Percentiles rank a stretch among this genome's conserved stretches.
Conservation (phyloP, 2,797 vertebrate genomes). For the Paguma larvata region DNA sequence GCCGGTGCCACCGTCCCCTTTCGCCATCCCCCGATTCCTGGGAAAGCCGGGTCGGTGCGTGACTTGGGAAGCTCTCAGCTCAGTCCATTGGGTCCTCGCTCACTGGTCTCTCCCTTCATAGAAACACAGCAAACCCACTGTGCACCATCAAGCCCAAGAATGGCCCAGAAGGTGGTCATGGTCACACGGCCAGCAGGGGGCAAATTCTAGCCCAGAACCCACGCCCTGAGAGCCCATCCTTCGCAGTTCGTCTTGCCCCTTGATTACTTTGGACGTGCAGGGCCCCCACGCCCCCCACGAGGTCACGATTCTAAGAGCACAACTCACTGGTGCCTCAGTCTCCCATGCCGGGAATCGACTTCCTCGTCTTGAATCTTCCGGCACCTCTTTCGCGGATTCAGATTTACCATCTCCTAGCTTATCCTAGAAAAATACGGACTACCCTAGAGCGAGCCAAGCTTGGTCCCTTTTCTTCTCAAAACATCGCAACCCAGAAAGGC, state of each 20-base stretch:
- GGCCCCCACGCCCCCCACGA: background rate
- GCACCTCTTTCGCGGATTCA: background rate
- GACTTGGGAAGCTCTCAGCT: background rate
- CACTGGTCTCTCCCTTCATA: background rate
- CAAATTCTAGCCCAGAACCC: background rate
- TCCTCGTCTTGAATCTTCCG: background rate
- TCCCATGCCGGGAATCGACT: background rate
- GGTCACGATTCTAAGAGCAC: background rate
- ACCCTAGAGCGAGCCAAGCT: background rate
- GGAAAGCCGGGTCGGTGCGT: background rate
- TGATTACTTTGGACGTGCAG: background rate
- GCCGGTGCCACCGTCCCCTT: background rate
- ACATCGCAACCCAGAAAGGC: background rate
- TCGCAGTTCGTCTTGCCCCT: background rate
- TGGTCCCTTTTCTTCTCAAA: background rate
- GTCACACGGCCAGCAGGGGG: background rate
- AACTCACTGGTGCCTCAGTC: background rate
- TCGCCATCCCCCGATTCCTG: background rate
- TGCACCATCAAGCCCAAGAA: background rate
- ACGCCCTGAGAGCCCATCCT: background rate
- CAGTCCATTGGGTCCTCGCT: rapidly evolving
- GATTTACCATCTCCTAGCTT: background rate
- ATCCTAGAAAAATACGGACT: background rate
- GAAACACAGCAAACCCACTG: background rate
- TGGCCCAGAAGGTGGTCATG: background rate